Conservation (phyloP, 1,140 invertebrate genomes). For the roundworm (Caenorhabditis elegans) region WBcel235 BX284604.4:14377501-14378000, state of each 20-base stretch:
- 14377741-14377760: constrained; percentile 45
- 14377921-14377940: constrained; percentile 74
- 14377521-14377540: too few species aligned
- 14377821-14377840: constrained; percentile 49
- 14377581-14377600: too few species aligned
- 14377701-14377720: background rate
- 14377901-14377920: constrained; percentile 69
- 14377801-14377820: constrained; percentile 59
- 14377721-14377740: constrained; percentile 42
- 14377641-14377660: too few species aligned
- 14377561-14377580: too few species aligned
- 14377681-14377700: too few species aligned
- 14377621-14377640: too few species aligned
- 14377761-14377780: constrained; percentile 52
- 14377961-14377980: constrained; percentile 72
- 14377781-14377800: constrained; percentile 55
- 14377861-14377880: constrained; percentile 53
- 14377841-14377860: constrained; percentile 43
- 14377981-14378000: constrained; percentile 62
- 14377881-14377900: constrained; percentile 54
- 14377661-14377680: too few species aligned
- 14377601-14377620: too few species aligned
- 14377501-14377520: too few species aligned
- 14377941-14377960: constrained; percentile 73
- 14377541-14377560: too few species aligned